Evolutionary conservation across 2,797 vertebrate genomes (phyloP), one percentile per base, ranked within the genome.

Genomic region (Aselliscus stoliczkanus): DNA sequence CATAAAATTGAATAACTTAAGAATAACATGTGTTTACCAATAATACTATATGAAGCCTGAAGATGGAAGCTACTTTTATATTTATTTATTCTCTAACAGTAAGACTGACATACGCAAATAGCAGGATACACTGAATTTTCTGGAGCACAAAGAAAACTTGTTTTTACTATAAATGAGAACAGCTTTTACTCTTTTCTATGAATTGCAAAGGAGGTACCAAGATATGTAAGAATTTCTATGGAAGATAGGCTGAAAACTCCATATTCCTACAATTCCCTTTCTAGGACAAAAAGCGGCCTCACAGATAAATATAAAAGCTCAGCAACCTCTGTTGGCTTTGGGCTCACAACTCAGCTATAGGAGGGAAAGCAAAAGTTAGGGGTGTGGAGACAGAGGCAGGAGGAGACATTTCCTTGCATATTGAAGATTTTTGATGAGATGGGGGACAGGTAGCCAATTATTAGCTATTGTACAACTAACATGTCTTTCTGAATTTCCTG

Each of bases 1-100:
- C 87, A 87, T 13, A 79, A 92, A 94, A 77, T 25, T 75, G 58
- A 79, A 0, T 54, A 87, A 62, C 21, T 92, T 95, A 44, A 95
- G 62, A 82, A 75, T 89, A 95, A 31, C 6, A 83, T 54, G 11
- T 69, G 93, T 72, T 95, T 95, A 91, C 20, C 87, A 83, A 85
- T 47, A 88, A 47, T 42, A 83, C 5, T 44, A 75, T 44, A 79
- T 70, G 8, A 85, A 85, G 54, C 3, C 10, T 87, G 10, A 87
- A 52, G 42, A 81, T 7, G 56, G 31, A 86, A 77, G 91, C n/a
- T 44, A 77, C 34, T 73, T 73, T 70, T 93, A 9, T 62, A 80
- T 67, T 94, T n/a, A 81, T 4, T 89, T 9, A 92, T 84, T 96
- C 29, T 96, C 50, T 92, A 89, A 54, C 7, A 67, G 6, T 37